Evolutionary conservation across 2,797 vertebrate genomes (phyloP), one percentile per base, ranked within the genome.

Genomic region (Otolemur crassicaudatus): DNA sequence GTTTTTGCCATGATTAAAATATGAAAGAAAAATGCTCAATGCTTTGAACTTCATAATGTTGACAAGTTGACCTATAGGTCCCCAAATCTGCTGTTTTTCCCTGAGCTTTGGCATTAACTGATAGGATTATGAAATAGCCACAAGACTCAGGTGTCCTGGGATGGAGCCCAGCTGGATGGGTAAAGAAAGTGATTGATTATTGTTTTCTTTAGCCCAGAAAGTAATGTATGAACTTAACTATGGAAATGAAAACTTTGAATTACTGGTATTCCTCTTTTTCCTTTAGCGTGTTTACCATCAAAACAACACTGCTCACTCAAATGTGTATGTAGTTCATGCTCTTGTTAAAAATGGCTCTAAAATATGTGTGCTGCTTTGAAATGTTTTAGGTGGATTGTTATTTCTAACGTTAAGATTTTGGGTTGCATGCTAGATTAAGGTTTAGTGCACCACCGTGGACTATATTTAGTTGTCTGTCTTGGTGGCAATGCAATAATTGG

Each of bases 391-490:
- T 69, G 60, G 58, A 72, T 10, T 3, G 0, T 34, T 87, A 6
- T 94, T 92, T 91, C 67, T 84, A 90, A 61, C 12, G 7, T 90
- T 90, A 90, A 80, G 72, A 27, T 94, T 83, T 96, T 60, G 87
- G 87, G 72, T 87, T 95, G 43, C 77, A 90, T 40, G 79, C 8
- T 73, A n/a, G 72, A 53, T 94, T 75, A 89, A 89, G 34, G 40
- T 72, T 94, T 93, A 89, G 27, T 80, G n/a, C 12, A 5, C 46
- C 53, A 34, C 75, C 25, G 49, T 65, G 77, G 84, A 53, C 58
- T 96, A 56, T 96, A 75, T 96, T 95, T 90, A 89, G 81, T 77
- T 91, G 49, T 94, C 60, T 96, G 11, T 90, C 65, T 94, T 85
- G 76, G 46, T 97, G 40, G 87, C 60, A 37, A 69, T 73, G 31